Base-by-base conservation (phyloP, 2,797 vertebrate genomes). In the Tiaroga cobitis region DNA sequence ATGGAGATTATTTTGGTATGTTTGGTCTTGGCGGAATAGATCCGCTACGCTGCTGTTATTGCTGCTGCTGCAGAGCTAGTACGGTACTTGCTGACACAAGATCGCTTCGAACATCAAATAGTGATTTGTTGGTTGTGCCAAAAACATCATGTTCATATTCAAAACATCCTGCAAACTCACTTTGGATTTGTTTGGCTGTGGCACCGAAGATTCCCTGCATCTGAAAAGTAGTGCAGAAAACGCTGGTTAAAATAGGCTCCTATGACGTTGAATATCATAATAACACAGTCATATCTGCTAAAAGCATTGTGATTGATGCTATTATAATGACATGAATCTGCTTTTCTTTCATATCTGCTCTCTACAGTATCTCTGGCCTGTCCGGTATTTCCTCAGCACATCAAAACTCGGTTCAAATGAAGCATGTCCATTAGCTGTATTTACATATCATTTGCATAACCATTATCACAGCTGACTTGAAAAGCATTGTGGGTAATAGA, bases 371-470 rank as follows among this genome's bases (percentile, higher is more conserved):
- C 54, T 32, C 54, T 65, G 18, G 19, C 34, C 32, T 32, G 29
- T 80, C 70, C 32, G 63, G 37, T 68, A 26, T 69, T 84, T 69
- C 73, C 46, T 43, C 21, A 26, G 43, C 59, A 49, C 41, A 83
- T 67, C 43, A 83, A 76, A n/a, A 34, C 15, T 59, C 5, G 6
- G 29, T 70, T 84, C 67, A 80, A 87, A 73, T 63, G 43, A 75
- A 83, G 67, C 72, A 76, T 51, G 82, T 73, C 80, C 79, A 89
- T 89, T 84, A 86, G 51, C 70, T 69, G 72, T 85, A 85, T 90
- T 90, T 90, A 86, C 85, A 90, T 91, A 86, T 80, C 3, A 90
- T 90, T 89, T 88, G 72, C 88, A 90, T 89, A 90, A 39, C 65
- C 80, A 88, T 85, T 86, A 83, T 83, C 59, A 85, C 61, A 72